Evolutionary conservation across 2,888 invertebrate genomes (phyloP), one percentile per base, ranked within the genome.

Genomic region (Tineola bisselliella): DNA sequence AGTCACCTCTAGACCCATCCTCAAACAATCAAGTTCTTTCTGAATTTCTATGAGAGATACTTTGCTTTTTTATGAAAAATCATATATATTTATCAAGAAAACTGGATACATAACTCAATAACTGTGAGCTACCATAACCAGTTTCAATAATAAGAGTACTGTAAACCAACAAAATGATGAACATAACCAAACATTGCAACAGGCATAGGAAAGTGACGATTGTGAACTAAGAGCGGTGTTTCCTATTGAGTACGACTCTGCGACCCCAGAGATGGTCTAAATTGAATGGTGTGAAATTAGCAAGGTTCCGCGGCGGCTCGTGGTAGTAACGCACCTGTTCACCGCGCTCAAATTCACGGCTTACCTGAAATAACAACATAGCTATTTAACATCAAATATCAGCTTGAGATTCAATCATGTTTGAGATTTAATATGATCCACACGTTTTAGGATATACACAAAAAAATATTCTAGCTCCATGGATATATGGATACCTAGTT

Each of bases 261-360:
- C 92, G 89, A 15, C 90, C 92, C 91, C 93, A 93, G 87, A 90
- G 92, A 69, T 91, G 91, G 69, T 93, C 93, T 63, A 94, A 81
- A 77, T 94, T 91, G 76, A 94, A 94, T 10, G 94, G 93, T 75
- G 92, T 90, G 75, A 94, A 94, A 81, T 93, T 92, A 71, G 89
- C 89, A 18, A 90, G 76, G 66, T 88, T 86, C 4, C 88, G 81
- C 8, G 89, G 86, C 38, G 88, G 74, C 70, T 92, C 91, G 70
- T 91, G 91, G 72, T 91, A 91, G 64, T 89, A 90, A 61, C 88
- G 89, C 0, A 89, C 88, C 58, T 89, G 88, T 43, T 87, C 86
- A 63, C 81, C 77, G 1, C 84, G 75, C 68, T 91, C 91, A 54
- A 89, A 64, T 62, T 90, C 90, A 63, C 88, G 82, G 13, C 88